These are phyloP conservation scores for Campopleginae sp. DNA, from an alignment of 2,888 invertebrate genomes.

Conservation along the genomic window DNA sequence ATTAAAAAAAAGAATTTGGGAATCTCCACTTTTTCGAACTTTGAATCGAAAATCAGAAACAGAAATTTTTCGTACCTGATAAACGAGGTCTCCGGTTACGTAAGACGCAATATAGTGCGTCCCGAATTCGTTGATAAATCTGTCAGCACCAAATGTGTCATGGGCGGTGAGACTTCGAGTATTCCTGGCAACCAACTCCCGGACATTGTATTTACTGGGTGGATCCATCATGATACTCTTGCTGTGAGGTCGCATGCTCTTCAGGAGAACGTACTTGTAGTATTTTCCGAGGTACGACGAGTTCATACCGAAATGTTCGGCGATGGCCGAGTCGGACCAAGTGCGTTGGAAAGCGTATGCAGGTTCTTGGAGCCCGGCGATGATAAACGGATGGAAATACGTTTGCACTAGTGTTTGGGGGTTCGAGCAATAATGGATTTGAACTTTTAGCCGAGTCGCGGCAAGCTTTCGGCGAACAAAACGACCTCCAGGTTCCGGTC, in stretches of 20 bases:
- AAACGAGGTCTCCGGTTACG: conserved; percentile 94
- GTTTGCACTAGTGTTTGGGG: conserved; percentile 93
- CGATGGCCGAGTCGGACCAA: conserved; percentile 92
- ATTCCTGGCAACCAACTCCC: conserved; percentile 89
- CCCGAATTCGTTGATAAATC: conserved; percentile 93
- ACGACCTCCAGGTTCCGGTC: conserved; percentile 67
- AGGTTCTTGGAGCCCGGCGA: conserved; percentile 93
- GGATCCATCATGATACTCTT: conserved; percentile 88
- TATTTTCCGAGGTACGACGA: conserved; percentile 92
- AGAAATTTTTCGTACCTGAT: conserved; percentile 88
- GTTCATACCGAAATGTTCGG: conserved; percentile 93
- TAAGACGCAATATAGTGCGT: conserved; percentile 95
- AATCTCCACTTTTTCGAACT: background rate
- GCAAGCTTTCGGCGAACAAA: conserved; percentile 64
- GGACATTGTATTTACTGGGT: conserved; percentile 88
- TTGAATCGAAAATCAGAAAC: background rate
- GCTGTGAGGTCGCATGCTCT: conserved; percentile 91
- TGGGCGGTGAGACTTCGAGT: conserved; percentile 89
- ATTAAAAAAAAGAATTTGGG: background rate
- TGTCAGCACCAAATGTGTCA: conserved; percentile 90
- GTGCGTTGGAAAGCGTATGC: conserved; percentile 95
- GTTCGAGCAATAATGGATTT: conserved; percentile 97
- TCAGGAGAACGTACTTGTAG: conserved; percentile 91
- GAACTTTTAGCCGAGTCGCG: conserved; percentile 93
- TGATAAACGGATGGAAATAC: conserved; percentile 93